Conservation (phyloP, 2,113 vertebrate genomes). For the Struthidea cinerea region DNA sequence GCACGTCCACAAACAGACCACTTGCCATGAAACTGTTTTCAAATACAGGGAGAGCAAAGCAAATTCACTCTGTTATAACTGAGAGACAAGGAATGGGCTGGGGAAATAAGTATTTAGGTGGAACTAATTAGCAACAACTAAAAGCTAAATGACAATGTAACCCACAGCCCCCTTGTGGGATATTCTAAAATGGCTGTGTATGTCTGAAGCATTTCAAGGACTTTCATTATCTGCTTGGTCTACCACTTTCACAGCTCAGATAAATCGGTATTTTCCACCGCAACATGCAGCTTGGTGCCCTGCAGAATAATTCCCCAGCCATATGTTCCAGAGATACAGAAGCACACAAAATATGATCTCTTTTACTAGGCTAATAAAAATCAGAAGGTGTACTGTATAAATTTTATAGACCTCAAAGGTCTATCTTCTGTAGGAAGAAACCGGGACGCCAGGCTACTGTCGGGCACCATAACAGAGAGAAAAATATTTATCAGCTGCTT, state of each 20-base stretch:
- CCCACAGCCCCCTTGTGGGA: conserved; percentile 49
- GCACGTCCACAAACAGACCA: background rate
- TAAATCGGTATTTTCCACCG: background rate
- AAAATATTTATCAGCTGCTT: conserved; percentile 11
- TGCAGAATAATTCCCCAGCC: background rate
- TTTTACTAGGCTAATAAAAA: conserved; percentile 64
- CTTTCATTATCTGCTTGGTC: conserved; percentile 2
- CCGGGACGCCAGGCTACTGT: conserved; percentile 19
- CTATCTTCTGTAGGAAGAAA: conserved; percentile 22
- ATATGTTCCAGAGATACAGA: background rate
- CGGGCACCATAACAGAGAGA: background rate
- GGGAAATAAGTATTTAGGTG: conserved; percentile 34
- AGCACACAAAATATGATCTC: conserved; percentile 49
- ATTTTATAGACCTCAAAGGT: conserved; percentile 57
- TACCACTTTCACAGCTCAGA: background rate
- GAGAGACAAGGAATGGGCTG: background rate
- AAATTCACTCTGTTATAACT: background rate
- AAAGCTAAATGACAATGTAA: conserved; percentile 30
- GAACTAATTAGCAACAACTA: conserved; percentile 29
- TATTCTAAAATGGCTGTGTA: conserved; percentile 28
- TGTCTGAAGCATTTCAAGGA: conserved; percentile 31
- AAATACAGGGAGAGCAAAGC: background rate
- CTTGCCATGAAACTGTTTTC: background rate
- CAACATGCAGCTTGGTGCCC: background rate
- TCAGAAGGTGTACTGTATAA: conserved; percentile 33